Conservation (phyloP, 2,797 vertebrate species). For the Allobates femoralis region DNA sequence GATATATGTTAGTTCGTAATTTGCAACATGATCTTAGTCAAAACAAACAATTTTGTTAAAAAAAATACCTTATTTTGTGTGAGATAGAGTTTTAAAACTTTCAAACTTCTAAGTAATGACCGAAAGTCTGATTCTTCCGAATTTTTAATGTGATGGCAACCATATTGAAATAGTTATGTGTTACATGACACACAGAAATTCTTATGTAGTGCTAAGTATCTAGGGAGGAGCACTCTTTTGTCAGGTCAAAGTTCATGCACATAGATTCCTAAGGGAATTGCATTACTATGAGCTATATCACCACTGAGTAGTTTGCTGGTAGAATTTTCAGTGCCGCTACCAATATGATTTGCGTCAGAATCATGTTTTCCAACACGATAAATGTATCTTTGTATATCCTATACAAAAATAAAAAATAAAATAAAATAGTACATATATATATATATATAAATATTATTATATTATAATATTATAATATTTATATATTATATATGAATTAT, state of each 20-base stretch:
- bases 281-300: constrained; percentile 25
- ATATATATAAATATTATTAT: too few relatives aligned
- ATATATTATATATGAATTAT: too few relatives aligned
- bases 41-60: background rate
- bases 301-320: constrained; percentile 18
- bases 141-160: constrained; percentile 20
- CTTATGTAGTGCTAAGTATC: constrained; percentile 18
- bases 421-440: too few relatives aligned
- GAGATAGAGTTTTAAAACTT: background rate
- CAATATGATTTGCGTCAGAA: background rate
- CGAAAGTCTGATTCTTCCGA: constrained; percentile 21
- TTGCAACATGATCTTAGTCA: background rate
- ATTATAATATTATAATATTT: too few relatives aligned
- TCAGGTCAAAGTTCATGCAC: constrained; percentile 43
- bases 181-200: constrained; percentile 38
- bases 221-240: constrained; percentile 39
- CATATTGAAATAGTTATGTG: constrained; percentile 55
- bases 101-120: constrained; percentile 29
- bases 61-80: background rate
- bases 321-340: background rate
- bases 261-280: constrained; percentile 25
- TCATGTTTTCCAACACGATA: background rate
- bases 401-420: too few relatives aligned
- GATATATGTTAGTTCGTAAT: background rate
- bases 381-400: too few relatives aligned